Conservation (phyloP, 1,140 invertebrate genomes). For the Babylonia areolata region DNA sequence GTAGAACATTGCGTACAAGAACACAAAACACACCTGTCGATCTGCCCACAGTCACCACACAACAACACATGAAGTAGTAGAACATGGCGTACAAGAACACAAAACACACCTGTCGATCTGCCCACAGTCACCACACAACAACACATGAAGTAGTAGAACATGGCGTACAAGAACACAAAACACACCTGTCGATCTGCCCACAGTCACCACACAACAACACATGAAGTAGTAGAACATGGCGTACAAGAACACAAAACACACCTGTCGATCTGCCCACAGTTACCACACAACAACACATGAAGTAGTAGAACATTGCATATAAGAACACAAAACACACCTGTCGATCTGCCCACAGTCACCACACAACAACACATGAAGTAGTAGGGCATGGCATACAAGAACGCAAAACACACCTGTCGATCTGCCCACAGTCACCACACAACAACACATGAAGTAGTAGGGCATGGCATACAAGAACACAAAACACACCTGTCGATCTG, state of each 20-base stretch:
- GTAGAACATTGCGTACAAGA: background rate
- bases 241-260: slow-evolving; percentile 78
- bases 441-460: background rate
- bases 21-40: slow-evolving; percentile 46
- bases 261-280: slow-evolving; percentile 76
- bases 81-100: slow-evolving; percentile 77
- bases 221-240: slow-evolving; percentile 78
- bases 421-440: background rate
- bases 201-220: slow-evolving; percentile 71
- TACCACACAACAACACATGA: slow-evolving; percentile 69
- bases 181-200: slow-evolving; percentile 77
- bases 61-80: background rate
- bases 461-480: slow-evolving; percentile 45
- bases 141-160: slow-evolving; percentile 74
- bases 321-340: slow-evolving; percentile 75
- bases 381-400: background rate
- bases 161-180: slow-evolving; percentile 78
- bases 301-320: slow-evolving; percentile 79
- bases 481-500: background rate
- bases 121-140: slow-evolving; percentile 34
- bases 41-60: background rate
- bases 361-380: background rate
- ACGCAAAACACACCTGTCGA: too few relatives aligned
- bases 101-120: slow-evolving; percentile 78
- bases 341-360: background rate